Base-by-base conservation (phyloP, 2,113 vertebrate species). In the Eretmodus cyanostictus region DNA sequence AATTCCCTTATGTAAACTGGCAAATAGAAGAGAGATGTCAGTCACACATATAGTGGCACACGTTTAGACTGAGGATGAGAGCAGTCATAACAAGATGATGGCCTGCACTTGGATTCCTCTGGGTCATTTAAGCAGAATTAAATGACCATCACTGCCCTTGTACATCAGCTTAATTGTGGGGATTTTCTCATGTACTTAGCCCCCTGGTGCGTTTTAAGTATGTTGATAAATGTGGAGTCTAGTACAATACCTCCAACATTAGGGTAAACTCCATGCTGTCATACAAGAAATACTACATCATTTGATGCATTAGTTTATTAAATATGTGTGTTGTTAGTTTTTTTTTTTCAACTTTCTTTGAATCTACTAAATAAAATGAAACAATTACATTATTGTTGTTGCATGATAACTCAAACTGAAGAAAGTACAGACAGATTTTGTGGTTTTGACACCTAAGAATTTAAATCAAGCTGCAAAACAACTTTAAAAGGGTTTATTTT, bases 91-190 rank as follows among this genome's bases (percentile, higher is more conserved):
- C 40, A 40, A 87, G 40, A 91, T 91, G 89, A 91, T 76, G 87
- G 86, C 81, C 84, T 47, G 34, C 3, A n/a, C 87, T 85, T 17
- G 42, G 81, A 87, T 93, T 89, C 90, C 89, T 82, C 45, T 82
- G 90, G 89, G 87, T 89, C 84, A 47, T 89, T 93, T 94, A 89
- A 88, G 85, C 57, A 81, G 81, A 91, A 92, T 92, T 92, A 92
- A 92, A 94, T 91, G 88, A 89, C 89, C 88, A 88, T 87, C 85
- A 24, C 88, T 91, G 90, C 59, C 71, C 86, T 89, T 53, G 19
- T 80, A 90, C 90, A 92, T 93, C 90, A 90, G 84, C 83, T 92
- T 93, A 94, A 92, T 89, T 38, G 81, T 29, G 8, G 49, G 89
- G 85, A 87, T 89, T 91, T 91, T 86, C 81, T 53, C 53, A 31